Evolutionary conservation across 2,113 vertebrate species (phyloP).

Genomic region (Onychostoma macrolepis): DNA sequence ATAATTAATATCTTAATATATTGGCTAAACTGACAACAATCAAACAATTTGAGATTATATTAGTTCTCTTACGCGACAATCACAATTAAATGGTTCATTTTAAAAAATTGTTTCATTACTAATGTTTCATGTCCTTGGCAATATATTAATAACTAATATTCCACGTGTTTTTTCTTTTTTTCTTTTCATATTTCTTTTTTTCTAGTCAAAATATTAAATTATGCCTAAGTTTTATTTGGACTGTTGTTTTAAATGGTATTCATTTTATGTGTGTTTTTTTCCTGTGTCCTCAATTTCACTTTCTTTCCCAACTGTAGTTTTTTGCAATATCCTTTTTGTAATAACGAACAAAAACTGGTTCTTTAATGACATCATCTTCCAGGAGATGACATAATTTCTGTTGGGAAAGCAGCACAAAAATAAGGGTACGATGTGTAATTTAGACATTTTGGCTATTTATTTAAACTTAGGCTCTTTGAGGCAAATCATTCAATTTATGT

Average conservation of each 20-base stretch:
- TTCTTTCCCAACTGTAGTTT: not conserved
- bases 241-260: not conserved
- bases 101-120: not conserved
- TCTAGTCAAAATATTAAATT: not conserved
- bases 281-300: not conserved
- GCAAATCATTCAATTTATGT: not conserved
- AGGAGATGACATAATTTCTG: not conserved
- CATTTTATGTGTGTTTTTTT: not conserved
- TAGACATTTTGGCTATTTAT: too few relatives aligned
- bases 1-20: not conserved
- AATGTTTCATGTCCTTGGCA: not conserved
- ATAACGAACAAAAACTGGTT: not conserved
- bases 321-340: constrained; percentile 1
- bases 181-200: not conserved
- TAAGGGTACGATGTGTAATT: too few relatives aligned
- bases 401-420: not conserved
- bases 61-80: not conserved
- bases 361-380: not conserved
- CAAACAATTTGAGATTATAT: not conserved
- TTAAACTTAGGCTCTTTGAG: too few relatives aligned
- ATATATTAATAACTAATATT: not conserved
- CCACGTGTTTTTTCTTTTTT: not conserved
- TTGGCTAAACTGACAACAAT: not conserved
- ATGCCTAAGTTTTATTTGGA: not conserved
- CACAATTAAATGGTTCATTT: not conserved